A percentile compares a stretch with the other conserved stretches of the same genome.
phyloP scores from a whole-genome alignment of 2,888 invertebrate species.

The Agelastica alni region DNA sequence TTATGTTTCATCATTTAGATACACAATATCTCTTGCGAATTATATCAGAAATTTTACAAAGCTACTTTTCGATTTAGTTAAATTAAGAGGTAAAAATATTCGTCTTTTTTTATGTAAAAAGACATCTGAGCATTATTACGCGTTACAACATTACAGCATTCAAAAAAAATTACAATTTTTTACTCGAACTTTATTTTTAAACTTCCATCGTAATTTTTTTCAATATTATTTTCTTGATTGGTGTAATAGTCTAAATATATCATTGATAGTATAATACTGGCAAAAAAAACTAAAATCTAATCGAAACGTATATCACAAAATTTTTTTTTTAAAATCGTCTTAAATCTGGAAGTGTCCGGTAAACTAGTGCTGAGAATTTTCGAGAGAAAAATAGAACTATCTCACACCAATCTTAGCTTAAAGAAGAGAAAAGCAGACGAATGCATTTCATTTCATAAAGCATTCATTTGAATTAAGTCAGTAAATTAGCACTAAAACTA shows the following conservation, averaged over 20 bases:
- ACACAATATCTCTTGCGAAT: slow-evolving; percentile 74
- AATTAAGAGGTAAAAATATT: slow-evolving; percentile 46
- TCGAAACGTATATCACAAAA: slow-evolving; percentile 48
- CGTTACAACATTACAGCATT: slow-evolving; percentile 52
- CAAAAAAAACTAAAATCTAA: slow-evolving; percentile 40
- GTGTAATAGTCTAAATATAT: slow-evolving; percentile 43
- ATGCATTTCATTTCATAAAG: slow-evolving; percentile 3
- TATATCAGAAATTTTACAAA: slow-evolving; percentile 68
- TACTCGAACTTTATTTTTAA: background rate
- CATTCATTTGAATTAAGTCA: too few relatives aligned
- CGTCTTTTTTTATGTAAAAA: slow-evolving; percentile 40
- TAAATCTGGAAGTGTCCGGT: slow-evolving; percentile 36
- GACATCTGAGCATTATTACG: slow-evolving; percentile 54
- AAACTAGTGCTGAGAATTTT: slow-evolving; percentile 47
- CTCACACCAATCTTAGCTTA: slow-evolving; percentile 48
- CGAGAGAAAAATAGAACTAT: slow-evolving; percentile 40
- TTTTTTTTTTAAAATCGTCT: slow-evolving; percentile 32
- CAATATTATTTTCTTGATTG: slow-evolving; percentile 43
- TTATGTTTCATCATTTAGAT: slow-evolving; percentile 65
- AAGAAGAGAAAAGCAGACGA: slow-evolving; percentile 23
- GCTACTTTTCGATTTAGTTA: slow-evolving; percentile 59
- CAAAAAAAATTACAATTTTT: slow-evolving; percentile 33
- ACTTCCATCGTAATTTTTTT: slow-evolving; percentile 20
- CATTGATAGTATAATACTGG: slow-evolving; percentile 38
- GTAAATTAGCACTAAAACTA: too few relatives aligned